Percentiles rank a stretch among this genome's conserved stretches.
Conservation (phyloP, 2,113 vertebrate species). For the Chlamydotis undulata region DNA sequence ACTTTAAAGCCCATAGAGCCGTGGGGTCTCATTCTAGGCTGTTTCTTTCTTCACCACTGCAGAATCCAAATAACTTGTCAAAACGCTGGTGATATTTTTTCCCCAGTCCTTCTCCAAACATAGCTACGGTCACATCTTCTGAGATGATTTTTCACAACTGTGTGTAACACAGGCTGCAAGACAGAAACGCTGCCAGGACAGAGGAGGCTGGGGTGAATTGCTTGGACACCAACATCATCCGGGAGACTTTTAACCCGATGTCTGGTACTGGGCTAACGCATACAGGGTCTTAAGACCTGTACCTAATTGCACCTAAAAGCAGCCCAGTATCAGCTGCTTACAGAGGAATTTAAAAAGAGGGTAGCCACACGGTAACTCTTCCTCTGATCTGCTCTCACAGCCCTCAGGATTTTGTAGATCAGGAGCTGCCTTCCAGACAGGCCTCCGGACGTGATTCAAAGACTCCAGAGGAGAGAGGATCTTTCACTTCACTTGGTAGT, state of each 20-base stretch:
- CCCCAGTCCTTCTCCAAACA: not conserved
- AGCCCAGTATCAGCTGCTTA: not conserved
- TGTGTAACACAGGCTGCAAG: not conserved
- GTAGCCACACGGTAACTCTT: not conserved
- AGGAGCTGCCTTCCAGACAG: not conserved
- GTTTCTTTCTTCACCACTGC: not conserved
- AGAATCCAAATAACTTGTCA: conserved; percentile 35
- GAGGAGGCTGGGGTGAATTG: not conserved
- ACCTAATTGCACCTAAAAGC: not conserved
- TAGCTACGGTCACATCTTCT: conserved; percentile 10
- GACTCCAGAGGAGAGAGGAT: conserved; percentile 29
- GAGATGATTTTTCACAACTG: not conserved
- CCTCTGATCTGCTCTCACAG: not conserved
- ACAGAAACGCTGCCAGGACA: not conserved
- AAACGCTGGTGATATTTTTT: not conserved
- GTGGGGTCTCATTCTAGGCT: not conserved
- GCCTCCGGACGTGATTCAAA: not conserved
- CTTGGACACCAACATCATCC: not conserved
- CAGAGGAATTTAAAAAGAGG: not conserved
- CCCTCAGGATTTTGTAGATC: not conserved
- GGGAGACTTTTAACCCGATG: not conserved
- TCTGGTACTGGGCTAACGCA: not conserved
- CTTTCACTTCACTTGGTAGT: conserved; percentile 7
- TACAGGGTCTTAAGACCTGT: not conserved
- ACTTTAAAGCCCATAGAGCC: not conserved